Evolutionary conservation across 2,113 vertebrate genomes (phyloP).

Genomic region (Lampris megalopsis): DNA sequence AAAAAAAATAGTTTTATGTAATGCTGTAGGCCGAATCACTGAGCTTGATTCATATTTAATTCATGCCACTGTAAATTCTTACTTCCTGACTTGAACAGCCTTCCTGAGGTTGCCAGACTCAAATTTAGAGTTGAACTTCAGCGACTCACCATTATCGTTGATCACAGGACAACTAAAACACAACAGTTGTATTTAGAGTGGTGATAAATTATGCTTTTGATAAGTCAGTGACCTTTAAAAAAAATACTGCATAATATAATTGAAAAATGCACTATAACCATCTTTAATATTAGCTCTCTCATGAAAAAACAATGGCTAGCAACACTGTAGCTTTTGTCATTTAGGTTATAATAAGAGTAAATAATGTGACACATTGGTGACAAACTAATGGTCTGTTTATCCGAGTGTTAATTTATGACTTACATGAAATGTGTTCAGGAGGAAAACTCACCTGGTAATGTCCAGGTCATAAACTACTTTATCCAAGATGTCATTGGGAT

Average conservation of each 20-base stretch:
- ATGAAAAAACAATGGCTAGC: not conserved
- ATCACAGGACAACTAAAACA: slow-evolving; percentile 83
- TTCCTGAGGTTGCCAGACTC: slow-evolving; percentile 98
- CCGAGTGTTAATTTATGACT: not conserved
- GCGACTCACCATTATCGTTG: slow-evolving; percentile 87
- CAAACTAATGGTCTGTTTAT: too few species aligned
- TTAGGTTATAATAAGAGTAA: not conserved
- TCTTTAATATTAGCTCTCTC: slow-evolving; percentile 12
- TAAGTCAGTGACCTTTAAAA: not conserved
- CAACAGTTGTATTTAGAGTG: slow-evolving; percentile 3
- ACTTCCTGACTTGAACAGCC: slow-evolving; percentile 97
- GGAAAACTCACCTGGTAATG: slow-evolving; percentile 85
- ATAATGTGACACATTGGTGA: not conserved
- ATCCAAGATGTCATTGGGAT: slow-evolving; percentile 95
- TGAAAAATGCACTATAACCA: not conserved
- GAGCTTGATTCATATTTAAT: not conserved
- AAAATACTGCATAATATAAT: not conserved
- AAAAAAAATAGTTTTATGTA: not conserved
- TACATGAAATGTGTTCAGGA: not conserved
- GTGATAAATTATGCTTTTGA: not conserved
- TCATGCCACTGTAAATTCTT: slow-evolving; percentile 65
- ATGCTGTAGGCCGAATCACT: not conserved
- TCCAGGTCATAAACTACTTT: slow-evolving; percentile 96
- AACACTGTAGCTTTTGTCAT: not conserved
- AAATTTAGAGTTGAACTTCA: slow-evolving; percentile 98